Evolutionary conservation across 2,888 invertebrate genomes (phyloP), one percentile per base, ranked within the genome.

Genomic region (Aphelenchoides bicaudatus): DNA sequence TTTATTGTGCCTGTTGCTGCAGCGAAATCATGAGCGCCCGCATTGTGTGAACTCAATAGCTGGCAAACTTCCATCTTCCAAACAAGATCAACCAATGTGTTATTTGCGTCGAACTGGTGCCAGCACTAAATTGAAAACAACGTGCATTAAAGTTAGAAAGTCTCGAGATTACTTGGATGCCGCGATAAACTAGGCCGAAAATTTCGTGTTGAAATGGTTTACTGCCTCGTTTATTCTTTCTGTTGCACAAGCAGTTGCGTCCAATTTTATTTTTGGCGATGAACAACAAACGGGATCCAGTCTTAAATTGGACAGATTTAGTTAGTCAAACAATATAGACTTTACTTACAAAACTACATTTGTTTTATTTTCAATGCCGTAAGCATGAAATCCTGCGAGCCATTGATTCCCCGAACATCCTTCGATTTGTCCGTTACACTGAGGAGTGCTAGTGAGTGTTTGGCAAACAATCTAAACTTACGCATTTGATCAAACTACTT

Each of bases 1-100:
- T 49, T 49, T 16, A 43, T n/a, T n/a, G n/a, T n/a, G n/a, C n/a
- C n/a, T n/a, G n/a, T n/a, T n/a, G n/a, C n/a, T n/a, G n/a, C n/a
- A n/a, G n/a, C 10, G 16, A 10, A 19, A 43, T 21, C 43, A 19
- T 8, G 43, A 43, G 25, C 25, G 10, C 43, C 43, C 23, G 6
- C 43, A 8, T 25, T 25, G 23, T 21, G 16, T 43, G 10, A 25
- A 10, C 16, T 8, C 10, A 43, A 10, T 25, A n/a, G 69, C 28
- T 72, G 71, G 53, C 77, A 77, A 2, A 77, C 70, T 49, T 77
- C 77, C 39, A 73, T 66, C 47, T 78, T 77, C 74, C 74, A 77
- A 1, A 75, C 58, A 4, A 77, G 62, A 59, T 77, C 77, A 10
- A 77, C 72, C 1, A 74, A 61, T 6, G 72, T 72, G 31, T 68